Evolutionary conservation across 2,113 vertebrate species (phyloP).

Genomic region (Rhagologus leucostigma): DNA sequence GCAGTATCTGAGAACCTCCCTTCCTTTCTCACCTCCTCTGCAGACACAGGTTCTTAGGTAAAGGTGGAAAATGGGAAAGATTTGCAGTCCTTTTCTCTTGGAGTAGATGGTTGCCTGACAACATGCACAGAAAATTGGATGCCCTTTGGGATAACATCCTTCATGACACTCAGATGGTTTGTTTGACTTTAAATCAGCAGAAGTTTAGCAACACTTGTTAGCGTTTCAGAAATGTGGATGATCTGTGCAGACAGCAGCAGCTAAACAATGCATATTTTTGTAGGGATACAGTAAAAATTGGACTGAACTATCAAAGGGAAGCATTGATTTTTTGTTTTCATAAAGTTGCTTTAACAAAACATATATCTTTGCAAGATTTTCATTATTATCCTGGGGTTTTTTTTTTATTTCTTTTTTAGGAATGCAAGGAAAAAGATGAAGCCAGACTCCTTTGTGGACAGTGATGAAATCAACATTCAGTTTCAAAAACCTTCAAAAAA

Average conservation of each 20-base stretch:
- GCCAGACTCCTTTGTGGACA: conserved; percentile 66
- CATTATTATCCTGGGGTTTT: background rate
- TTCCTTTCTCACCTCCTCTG: background rate
- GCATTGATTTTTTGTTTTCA: background rate
- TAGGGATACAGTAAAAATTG: background rate
- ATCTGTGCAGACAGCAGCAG: background rate
- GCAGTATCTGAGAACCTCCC: background rate
- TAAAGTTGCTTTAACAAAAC: background rate
- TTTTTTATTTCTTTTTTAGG: conserved; percentile 41
- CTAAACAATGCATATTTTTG: background rate
- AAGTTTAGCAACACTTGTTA: background rate
- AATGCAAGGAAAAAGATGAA: conserved; percentile 83
- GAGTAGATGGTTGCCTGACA: background rate
- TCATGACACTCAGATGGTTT: background rate
- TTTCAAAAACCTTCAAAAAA: conserved; percentile 54
- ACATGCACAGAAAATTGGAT: background rate
- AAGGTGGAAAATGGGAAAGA: background rate
- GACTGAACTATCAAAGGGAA: background rate
- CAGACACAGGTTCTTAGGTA: background rate
- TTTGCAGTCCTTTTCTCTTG: background rate
- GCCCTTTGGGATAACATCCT: background rate
- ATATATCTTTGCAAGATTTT: background rate
- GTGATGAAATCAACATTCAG: conserved; percentile 60
- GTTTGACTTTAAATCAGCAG: background rate
- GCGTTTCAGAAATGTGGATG: background rate